Evolutionary conservation across 2,113 vertebrate genomes (phyloP).

Genomic region (Ciconia maguari): DNA sequence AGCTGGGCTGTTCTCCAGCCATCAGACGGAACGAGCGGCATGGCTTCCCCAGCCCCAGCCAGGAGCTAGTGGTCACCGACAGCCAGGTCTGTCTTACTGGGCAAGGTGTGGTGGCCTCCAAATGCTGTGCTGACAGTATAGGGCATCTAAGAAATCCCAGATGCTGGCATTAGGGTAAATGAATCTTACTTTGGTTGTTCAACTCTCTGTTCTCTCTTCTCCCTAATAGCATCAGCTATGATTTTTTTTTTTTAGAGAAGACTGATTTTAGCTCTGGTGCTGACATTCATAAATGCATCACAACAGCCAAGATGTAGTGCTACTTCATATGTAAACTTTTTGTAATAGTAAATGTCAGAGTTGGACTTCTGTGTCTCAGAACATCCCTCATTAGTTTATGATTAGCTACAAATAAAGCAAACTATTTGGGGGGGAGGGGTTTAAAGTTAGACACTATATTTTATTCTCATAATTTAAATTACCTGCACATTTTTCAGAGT

Average conservation of each 20-base stretch:
- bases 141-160: neutral
- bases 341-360: neutral
- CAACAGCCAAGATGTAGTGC: neutral
- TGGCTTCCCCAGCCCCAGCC: rapidly evolving
- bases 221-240: rapidly evolving
- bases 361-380: neutral
- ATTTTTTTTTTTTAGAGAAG: neutral
- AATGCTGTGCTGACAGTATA: neutral
- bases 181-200: neutral
- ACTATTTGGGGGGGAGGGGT: rapidly evolving
- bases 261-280: neutral
- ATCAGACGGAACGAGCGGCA: rapidly evolving
- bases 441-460: neutral
- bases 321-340: neutral
- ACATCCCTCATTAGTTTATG: neutral
- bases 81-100: neutral
- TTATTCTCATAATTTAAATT: neutral
- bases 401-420: neutral
- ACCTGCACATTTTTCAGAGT: neutral
- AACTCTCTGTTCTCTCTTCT: neutral
- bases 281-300: neutral
- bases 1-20: neutral
- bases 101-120: neutral
- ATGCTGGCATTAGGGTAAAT: neutral
- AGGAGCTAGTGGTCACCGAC: neutral